Conservation (phyloP, 2,113 vertebrate species). For the Pterocles gutturalis region DNA sequence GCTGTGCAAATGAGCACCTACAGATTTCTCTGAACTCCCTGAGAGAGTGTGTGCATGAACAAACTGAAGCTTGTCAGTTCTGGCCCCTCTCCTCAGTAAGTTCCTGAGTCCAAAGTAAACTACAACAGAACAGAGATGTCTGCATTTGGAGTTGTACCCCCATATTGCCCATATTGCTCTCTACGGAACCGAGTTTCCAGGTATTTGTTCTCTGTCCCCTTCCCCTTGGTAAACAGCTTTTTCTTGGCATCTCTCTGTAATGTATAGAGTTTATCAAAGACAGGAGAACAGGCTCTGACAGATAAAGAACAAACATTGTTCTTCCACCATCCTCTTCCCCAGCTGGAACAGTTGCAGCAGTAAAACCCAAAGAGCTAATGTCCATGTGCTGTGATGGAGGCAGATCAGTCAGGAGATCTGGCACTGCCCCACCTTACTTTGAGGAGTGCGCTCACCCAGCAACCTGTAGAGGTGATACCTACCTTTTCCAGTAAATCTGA, state of each 20-base stretch:
- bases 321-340: background rate
- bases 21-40: background rate
- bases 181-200: background rate
- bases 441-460: background rate
- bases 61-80: background rate
- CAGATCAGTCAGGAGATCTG: background rate
- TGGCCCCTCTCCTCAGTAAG: background rate
- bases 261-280: background rate
- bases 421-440: background rate
- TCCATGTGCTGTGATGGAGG: background rate
- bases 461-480: background rate
- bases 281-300: background rate
- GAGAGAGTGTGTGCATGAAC: accelerated
- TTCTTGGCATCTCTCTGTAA: background rate
- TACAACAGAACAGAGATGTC: background rate
- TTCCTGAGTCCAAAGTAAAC: background rate
- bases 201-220: background rate
- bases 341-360: background rate
- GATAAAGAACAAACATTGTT: background rate
- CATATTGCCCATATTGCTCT: background rate
- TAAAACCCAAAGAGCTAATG: background rate
- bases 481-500: constrained; percentile 82
- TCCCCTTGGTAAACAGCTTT: background rate
- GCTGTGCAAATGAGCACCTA: background rate
- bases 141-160: background rate